These are phyloP conservation scores for Puma concolor DNA, from an alignment of 2,113 vertebrate genomes.

Conservation along the genomic window DNA sequence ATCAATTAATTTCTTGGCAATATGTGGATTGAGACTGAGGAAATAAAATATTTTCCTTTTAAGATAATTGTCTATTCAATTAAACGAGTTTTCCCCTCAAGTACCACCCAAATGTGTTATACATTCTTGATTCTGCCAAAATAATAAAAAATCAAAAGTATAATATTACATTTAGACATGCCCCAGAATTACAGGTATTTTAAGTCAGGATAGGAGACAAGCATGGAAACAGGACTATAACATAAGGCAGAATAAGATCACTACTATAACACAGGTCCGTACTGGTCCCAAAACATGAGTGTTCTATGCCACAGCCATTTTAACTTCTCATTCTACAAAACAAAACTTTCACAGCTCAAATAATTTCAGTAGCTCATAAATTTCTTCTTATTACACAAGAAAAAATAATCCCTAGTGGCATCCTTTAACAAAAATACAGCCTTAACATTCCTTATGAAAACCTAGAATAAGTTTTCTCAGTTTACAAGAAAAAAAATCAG, in stretches of 20 bases:
- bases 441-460: not conserved
- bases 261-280: not conserved
- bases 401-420: slow-evolving; percentile 4
- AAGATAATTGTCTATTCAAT: not conserved
- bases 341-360: not conserved
- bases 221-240: not conserved
- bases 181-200: not conserved
- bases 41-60: slow-evolving; percentile 37
- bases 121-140: not conserved
- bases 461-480: not conserved
- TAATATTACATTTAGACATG: not conserved
- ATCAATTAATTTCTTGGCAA: not conserved
- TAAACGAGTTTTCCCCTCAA: not conserved
- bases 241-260: not conserved
- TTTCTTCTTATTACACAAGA: not conserved
- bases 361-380: not conserved
- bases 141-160: not conserved
- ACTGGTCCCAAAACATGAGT: not conserved
- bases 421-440: not conserved
- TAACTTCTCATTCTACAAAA: not conserved
- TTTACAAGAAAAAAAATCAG: slow-evolving; percentile 31
- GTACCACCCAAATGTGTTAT: not conserved
- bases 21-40: not conserved
- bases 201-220: not conserved
- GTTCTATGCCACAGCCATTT: not conserved